Evolutionary conservation across 2,797 vertebrate species (phyloP).

Genomic region (Florisuga fusca): DNA sequence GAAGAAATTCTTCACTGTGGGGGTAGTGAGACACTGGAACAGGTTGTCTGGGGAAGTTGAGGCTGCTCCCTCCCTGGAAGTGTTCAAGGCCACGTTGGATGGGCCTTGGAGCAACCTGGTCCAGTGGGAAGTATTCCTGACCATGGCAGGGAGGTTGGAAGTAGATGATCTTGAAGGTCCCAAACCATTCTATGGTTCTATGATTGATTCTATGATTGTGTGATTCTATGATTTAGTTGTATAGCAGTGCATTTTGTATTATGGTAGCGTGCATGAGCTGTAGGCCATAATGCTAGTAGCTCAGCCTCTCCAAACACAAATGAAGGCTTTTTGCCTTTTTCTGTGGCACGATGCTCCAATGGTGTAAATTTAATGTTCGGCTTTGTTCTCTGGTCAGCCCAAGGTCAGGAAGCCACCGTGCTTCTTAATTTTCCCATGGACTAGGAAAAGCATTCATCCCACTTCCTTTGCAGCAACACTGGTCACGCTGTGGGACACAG

Average conservation of each 20-base stretch:
- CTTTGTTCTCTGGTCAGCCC: neutral
- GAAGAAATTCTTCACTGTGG: too few relatives aligned
- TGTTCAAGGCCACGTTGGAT: too few relatives aligned
- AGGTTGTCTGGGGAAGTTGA: too few relatives aligned
- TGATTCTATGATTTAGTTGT: neutral
- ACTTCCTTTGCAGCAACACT: rapidly evolving
- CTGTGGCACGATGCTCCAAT: rapidly evolving
- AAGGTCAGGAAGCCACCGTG: rapidly evolving
- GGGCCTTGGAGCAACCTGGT: too few relatives aligned
- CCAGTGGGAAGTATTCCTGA: too few relatives aligned
- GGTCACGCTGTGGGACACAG: rapidly evolving
- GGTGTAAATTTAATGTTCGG: neutral
- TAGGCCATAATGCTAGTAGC: neutral
- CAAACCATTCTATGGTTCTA: too few relatives aligned
- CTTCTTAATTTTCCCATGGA: neutral
- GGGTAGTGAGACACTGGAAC: too few relatives aligned
- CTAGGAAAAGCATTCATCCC: neutral
- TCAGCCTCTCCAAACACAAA: neutral
- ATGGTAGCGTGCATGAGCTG: neutral
- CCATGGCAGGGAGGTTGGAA: too few relatives aligned
- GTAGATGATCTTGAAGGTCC: too few relatives aligned
- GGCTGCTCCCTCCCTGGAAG: too few relatives aligned
- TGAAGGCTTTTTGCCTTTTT: neutral
- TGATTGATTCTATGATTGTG: neutral
- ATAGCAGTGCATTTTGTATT: neutral